These are phyloP conservation scores for Spodoptera picta DNA, from an alignment of 2,888 invertebrate species.

Conservation along the genomic window DNA sequence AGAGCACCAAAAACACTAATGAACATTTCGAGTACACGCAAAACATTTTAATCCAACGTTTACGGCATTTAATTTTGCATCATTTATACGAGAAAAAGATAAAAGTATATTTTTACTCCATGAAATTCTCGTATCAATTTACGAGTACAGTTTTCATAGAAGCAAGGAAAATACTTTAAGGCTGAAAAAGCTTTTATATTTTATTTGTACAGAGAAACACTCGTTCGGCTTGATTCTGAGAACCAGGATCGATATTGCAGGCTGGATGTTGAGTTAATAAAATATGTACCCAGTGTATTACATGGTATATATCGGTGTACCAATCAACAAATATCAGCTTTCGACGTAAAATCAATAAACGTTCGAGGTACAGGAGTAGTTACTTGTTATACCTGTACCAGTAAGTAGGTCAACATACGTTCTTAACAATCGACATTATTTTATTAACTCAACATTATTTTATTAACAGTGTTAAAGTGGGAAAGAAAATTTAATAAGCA, in stretches of 20 bases:
- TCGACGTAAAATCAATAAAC: slow-evolving; percentile 35
- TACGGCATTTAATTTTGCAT: slow-evolving; percentile 7
- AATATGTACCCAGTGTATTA: not conserved
- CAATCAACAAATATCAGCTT: slow-evolving; percentile 30
- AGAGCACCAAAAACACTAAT: no score
- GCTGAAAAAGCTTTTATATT: slow-evolving; percentile 8
- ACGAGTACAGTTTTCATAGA: slow-evolving; percentile 6
- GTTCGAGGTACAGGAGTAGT: slow-evolving; percentile 10
- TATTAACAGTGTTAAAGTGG: no score
- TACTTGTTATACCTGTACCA: slow-evolving; percentile 16
- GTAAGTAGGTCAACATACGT: slow-evolving; percentile 38
- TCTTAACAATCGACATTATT: no score
- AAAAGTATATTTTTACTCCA: slow-evolving; percentile 1
- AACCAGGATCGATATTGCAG: slow-evolving; percentile 19
- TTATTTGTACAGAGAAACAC: not conserved
- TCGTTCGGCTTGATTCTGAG: slow-evolving; percentile 6
- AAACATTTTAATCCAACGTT: no score
- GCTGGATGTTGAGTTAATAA: not conserved
- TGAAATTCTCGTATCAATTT: slow-evolving; percentile 5
- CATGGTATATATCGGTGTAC: not conserved
- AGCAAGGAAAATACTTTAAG: not conserved
- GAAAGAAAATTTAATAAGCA: not conserved
- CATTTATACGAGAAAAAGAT: not conserved
- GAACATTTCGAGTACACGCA: no score
- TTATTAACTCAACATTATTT: no score